Evolutionary conservation across 2,888 invertebrate species (phyloP).

Genomic region (Tiliacea citrago): DNA sequence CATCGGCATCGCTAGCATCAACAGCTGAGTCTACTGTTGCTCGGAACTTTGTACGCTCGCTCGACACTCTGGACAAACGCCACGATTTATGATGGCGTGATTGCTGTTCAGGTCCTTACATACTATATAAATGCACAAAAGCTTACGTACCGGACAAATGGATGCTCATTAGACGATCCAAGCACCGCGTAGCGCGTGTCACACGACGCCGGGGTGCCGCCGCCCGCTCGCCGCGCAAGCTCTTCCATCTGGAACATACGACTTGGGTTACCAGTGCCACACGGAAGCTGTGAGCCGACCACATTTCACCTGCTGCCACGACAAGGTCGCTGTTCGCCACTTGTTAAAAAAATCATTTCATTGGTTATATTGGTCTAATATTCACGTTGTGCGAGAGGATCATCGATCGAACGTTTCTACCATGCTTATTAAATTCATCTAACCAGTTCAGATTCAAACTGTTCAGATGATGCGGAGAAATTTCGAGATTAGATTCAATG

Average conservation of each 20-base stretch:
- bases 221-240: slow-evolving; percentile 83
- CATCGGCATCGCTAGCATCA: background rate
- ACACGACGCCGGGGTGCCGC: slow-evolving; percentile 84
- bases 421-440: background rate
- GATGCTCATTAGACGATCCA: slow-evolving; percentile 76
- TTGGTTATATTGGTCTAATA: background rate
- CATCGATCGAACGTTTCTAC: background rate
- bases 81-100: background rate
- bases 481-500: slow-evolving; percentile 1
- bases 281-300: slow-evolving; percentile 42
- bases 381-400: background rate
- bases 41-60: background rate
- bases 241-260: slow-evolving; percentile 87
- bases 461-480: background rate
- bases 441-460: background rate
- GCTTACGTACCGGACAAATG: slow-evolving; percentile 81
- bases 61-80: background rate
- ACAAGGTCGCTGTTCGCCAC: slow-evolving; percentile 13
- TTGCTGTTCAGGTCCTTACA: slow-evolving; percentile 6
- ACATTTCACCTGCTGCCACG: slow-evolving; percentile 64
- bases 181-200: slow-evolving; percentile 82
- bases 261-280: slow-evolving; percentile 75
- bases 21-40: background rate
- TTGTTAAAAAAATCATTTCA: slow-evolving; percentile 13
- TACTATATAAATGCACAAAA: slow-evolving; percentile 30